phyloP scores from a whole-genome alignment of 2,113 vertebrate genomes.

The Baryphthengus martii region DNA sequence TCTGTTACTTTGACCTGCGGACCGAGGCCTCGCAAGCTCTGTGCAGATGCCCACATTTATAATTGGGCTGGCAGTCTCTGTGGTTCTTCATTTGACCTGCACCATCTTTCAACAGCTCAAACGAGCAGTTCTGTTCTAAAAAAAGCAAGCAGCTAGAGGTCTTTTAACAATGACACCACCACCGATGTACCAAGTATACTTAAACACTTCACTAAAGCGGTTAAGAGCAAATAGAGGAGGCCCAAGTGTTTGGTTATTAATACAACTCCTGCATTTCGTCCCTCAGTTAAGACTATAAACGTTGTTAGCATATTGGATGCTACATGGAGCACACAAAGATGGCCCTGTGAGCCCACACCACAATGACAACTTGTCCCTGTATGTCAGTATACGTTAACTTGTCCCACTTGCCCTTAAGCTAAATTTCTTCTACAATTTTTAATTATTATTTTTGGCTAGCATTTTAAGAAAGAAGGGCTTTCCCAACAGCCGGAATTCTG shows the following conservation, averaged over 20 bases:
- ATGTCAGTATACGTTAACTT: neutral
- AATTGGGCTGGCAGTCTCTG: neutral
- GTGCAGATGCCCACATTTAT: neutral
- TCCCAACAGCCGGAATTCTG: neutral
- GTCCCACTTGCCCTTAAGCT: neutral
- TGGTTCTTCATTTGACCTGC: neutral
- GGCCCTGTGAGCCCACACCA: neutral
- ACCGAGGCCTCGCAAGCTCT: rapidly evolving
- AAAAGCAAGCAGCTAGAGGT: neutral
- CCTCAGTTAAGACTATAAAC: neutral
- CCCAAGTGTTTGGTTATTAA: neutral
- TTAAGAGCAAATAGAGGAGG: neutral
- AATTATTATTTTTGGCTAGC: neutral
- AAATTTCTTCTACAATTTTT: neutral
- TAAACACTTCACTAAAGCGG: neutral
- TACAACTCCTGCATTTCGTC: neutral
- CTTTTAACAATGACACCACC: neutral
- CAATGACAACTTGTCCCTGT: neutral
- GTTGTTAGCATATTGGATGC: neutral
- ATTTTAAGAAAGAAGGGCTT: neutral
- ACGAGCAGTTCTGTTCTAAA: neutral
- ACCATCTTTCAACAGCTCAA: neutral
- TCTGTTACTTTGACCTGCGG: neutral
- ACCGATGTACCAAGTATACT: neutral
- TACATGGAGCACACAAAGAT: neutral